Percentiles rank a stretch among this genome's conserved stretches.
phyloP scores from a whole-genome alignment of 2,113 vertebrate species.

The Bubo bubo region DNA sequence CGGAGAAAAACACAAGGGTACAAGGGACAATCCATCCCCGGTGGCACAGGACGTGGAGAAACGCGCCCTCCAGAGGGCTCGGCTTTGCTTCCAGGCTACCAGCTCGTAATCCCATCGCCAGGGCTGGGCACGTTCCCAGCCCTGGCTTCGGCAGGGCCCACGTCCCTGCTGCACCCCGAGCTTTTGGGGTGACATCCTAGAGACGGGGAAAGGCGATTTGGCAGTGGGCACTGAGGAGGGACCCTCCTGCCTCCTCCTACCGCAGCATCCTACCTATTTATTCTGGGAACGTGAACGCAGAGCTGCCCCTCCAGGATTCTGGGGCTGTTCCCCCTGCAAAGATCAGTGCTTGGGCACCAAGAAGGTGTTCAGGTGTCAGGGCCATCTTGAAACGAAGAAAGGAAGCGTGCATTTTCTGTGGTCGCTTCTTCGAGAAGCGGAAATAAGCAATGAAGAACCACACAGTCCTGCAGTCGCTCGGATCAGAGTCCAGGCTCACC shows the following conservation, averaged over 20 bases:
- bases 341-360: background rate
- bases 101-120: background rate
- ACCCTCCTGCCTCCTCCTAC: background rate
- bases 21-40: background rate
- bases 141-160: accelerated
- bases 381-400: background rate
- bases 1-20: background rate
- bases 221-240: accelerated
- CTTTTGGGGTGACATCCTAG: background rate
- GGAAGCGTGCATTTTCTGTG: background rate
- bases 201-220: accelerated
- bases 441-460: background rate
- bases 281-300: background rate
- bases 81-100: background rate
- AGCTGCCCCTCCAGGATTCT: background rate
- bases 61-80: conserved; percentile 25
- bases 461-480: accelerated
- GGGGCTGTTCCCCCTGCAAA: accelerated
- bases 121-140: background rate
- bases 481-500: background rate
- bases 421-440: background rate
- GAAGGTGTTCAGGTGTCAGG: background rate
- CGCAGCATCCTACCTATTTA: background rate
- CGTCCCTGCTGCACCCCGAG: background rate
- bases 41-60: background rate